Evolutionary conservation across 1,140 invertebrate species (phyloP).

Genomic region (Penaeus vannamei): DNA sequence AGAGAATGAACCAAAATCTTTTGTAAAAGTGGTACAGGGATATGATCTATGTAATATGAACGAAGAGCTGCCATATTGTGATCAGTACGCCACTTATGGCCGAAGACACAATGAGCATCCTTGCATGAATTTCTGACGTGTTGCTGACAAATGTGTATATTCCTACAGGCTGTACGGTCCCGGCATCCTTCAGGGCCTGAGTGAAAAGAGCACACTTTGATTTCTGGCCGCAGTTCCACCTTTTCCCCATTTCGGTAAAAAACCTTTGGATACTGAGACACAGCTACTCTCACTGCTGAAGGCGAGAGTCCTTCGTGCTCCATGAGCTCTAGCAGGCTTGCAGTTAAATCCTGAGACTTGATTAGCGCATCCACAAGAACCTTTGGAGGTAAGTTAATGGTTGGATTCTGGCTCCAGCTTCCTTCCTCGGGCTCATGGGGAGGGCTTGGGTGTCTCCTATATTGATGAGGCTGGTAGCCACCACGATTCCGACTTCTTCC

Average conservation of each 20-base stretch:
- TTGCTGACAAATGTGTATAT: not conserved
- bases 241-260: not conserved
- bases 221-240: not conserved
- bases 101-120: not conserved
- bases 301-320: not conserved
- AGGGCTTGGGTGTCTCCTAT: not conserved
- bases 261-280: not conserved
- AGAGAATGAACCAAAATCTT: not conserved
- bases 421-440: not conserved
- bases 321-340: not conserved
- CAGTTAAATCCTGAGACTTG: not conserved
- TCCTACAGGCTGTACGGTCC: not conserved
- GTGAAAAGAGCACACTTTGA: not conserved
- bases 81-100: not conserved
- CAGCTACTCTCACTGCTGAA: not conserved
- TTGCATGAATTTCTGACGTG: not conserved
- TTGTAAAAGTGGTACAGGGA: not conserved
- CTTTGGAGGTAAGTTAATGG: not conserved
- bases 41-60: not conserved
- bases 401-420: not conserved
- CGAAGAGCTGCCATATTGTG: not conserved
- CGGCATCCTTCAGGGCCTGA: not conserved
- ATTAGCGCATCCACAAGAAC: not conserved
- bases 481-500: not conserved
- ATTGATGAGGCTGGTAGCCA: not conserved